Conservation (phyloP, 1,140 invertebrate species). For the Polypedilum pembai region DNA sequence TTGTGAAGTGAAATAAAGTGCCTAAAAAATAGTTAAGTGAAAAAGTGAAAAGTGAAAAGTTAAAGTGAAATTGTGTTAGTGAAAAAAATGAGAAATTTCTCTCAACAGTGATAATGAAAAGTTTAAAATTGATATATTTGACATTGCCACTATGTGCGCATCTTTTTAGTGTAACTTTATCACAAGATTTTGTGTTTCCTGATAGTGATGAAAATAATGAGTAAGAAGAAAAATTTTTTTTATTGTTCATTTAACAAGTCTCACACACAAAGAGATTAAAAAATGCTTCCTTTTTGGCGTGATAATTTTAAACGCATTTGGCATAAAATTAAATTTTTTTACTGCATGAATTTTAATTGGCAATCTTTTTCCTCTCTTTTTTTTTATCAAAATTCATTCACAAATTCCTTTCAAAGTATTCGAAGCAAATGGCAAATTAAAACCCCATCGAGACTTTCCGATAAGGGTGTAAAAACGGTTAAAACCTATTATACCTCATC, state of each 20-base stretch:
- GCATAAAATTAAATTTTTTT: neutral
- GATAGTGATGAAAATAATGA: neutral
- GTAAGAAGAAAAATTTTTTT: neutral
- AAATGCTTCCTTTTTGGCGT: slow-evolving; percentile 11
- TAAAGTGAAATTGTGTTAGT: neutral
- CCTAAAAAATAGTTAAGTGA: neutral
- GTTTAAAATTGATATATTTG: neutral
- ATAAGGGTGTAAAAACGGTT: neutral
- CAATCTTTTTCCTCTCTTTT: neutral
- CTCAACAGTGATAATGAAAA: neutral
- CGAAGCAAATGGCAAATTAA: neutral
- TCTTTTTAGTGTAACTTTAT: neutral
- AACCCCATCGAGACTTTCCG: neutral
- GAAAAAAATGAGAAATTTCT: neutral
- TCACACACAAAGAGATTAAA: neutral
- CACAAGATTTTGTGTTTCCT: slow-evolving; percentile 5
- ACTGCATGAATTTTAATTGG: neutral
- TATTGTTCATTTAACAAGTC: neutral
- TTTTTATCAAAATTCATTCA: neutral
- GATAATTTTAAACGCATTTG: neutral
- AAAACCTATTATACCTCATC: neutral
- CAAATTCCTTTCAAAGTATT: neutral
- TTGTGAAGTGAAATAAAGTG: slow-evolving; percentile 25
- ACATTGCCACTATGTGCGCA: neutral
- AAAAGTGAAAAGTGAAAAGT: neutral